Conservation (phyloP, 2,113 vertebrate genomes). For the Ochotona princeps region DNA sequence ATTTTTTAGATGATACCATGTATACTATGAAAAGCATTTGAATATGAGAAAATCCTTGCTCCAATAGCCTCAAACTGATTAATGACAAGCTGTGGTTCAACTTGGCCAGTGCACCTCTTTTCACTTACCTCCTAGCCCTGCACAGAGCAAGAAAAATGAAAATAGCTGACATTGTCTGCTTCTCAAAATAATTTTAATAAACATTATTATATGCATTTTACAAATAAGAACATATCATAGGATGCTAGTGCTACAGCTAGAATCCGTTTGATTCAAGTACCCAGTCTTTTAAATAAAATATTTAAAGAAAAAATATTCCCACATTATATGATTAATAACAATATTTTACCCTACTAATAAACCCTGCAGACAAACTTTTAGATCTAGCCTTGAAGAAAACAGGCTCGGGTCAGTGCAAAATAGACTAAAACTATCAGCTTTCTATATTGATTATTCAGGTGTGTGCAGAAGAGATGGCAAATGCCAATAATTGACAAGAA, state of each 20-base stretch:
- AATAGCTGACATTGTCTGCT: background rate
- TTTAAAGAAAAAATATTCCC: background rate
- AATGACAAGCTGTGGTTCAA: background rate
- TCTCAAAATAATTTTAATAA: background rate
- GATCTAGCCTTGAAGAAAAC: background rate
- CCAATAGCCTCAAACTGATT: background rate
- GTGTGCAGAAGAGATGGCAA: background rate
- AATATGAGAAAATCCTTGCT: background rate
- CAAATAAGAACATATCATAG: constrained; percentile 6
- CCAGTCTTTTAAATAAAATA: background rate
- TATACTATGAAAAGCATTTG: constrained; percentile 6
- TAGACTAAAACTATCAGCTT: background rate
- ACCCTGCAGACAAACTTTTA: background rate
- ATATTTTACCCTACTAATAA: background rate
- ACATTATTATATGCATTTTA: background rate
- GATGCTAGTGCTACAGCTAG: background rate
- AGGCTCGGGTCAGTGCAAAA: background rate
- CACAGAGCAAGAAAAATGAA: background rate
- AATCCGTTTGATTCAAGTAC: background rate
- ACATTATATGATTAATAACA: background rate
- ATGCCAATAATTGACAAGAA: background rate
- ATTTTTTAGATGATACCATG: background rate
- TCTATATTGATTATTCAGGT: background rate
- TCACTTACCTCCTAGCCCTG: background rate
- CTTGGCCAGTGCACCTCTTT: background rate